Evolutionary conservation across 2,888 invertebrate genomes (phyloP), one percentile per base, ranked within the genome.

Genomic region (Plebejus argus): DNA sequence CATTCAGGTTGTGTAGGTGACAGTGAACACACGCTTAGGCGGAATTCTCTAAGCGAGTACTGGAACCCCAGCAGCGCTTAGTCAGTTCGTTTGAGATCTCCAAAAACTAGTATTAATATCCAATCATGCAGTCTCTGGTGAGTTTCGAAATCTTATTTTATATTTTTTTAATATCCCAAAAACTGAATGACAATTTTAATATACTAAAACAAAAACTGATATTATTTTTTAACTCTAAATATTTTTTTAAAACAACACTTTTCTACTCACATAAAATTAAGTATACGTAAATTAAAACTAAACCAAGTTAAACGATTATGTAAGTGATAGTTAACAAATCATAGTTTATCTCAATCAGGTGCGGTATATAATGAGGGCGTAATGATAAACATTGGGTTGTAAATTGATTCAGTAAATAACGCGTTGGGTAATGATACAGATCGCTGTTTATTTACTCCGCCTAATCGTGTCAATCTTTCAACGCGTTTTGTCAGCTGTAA

Each of bases 21-120:
- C 91, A 88, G 89, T 84, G 86, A 85, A 85, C 87, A 87, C 90
- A 90, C 92, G 89, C 93, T 93, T 94, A 94, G 94, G 88, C 93
- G 94, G 91, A 93, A 94, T 85, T 94, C 90, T 89, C 92, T 90
- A 89, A 88, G 93, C 94, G 94, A 94, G 92, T 94, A 90, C 93
- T 93, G 93, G 85, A 81, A 80, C 80, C 70, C 83, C 93, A 93
- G 94, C 91, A 94, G 94, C 94, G 94, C 91, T 89, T 89, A 88
- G 91, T 87, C 89, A 94, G 94, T 94, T 94, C 93, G 93, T 94
- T 94, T 94, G 92, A 92, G 93, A 94, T 94, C 93, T 93, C 93
- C 85, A 84, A 82, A 89, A 81, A 83, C 85, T 90, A 90, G 86
- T 83, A 88, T 87, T 85, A 89, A 86, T 88, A 86, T 86, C 81